Base-by-base conservation (phyloP, 2,113 vertebrate species). In the Albula glossodonta region DNA sequence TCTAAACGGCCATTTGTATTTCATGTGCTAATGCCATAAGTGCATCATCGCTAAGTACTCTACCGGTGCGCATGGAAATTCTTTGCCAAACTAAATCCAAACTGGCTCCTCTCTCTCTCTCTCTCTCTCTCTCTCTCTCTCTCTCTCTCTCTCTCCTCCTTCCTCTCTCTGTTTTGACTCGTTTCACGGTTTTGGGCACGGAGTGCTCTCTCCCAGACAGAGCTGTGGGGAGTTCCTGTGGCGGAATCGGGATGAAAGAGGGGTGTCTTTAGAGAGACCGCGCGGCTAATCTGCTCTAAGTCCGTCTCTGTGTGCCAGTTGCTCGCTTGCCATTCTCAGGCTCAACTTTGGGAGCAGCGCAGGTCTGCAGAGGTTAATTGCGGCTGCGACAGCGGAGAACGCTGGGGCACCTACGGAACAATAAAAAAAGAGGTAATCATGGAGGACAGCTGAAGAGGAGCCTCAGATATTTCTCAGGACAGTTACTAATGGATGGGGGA, bases 301-400 rank as follows among this genome's bases (percentile, higher is more conserved):
- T 78, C 85, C 79, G 63, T 87, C 88, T 83, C 78, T 78, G 83
- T 83, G 81, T 70, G 81, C 83, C 85, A 85, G 87, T 89, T 86
- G 87, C 88, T 85, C 51, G 4, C 31, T 41, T 41, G 81, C 86
- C 87, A 19, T 83, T 51, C 83, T 89, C 78, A 79, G 82, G 74
- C 82, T 85, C 82, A 78, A 87, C 88, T 85, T 84, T 81, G 63
- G 88, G 84, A 87, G 88, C 88, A 66, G 87, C 82, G 79, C 78
- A 66, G 88, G 91, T 90, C 91, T 90, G 80, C 85, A 66, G 52
- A 89, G 94, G 93, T 93, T 95, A 95, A 95, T 95, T 95, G 92
- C 91, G 92, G 92, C 92, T 91, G 89, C 89, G 91, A 90, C 93
- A 92, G 93, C 86, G 90, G 93, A 87, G 88, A 88, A 85, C 60